Evolutionary conservation across 1,140 invertebrate species (phyloP).

Genomic region (Heliconius melpomene): DNA sequence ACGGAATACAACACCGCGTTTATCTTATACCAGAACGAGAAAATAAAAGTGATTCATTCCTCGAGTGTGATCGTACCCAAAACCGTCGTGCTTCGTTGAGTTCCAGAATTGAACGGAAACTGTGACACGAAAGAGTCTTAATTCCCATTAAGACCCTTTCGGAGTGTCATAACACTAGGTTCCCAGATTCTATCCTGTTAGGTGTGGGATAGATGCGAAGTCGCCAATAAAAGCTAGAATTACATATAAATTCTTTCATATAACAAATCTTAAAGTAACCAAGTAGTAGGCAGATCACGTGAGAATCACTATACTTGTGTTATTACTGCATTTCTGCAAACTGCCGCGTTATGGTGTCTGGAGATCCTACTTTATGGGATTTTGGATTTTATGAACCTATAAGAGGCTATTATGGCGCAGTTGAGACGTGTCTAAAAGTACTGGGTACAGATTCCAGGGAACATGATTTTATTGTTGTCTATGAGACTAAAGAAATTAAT

Average conservation of each 20-base stretch:
- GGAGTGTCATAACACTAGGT: background rate
- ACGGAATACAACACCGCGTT: no score
- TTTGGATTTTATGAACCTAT: conserved; percentile 1
- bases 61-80: no score
- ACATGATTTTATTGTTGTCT: background rate
- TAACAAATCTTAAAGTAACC: conserved; percentile 22
- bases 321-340: conserved; percentile 17
- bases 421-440: background rate
- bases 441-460: background rate
- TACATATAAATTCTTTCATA: conserved; percentile 8
- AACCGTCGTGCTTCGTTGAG: no score
- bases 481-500: background rate
- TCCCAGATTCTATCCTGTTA: background rate
- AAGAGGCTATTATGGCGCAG: background rate
- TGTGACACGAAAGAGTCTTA: background rate
- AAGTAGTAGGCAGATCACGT: conserved; percentile 28
- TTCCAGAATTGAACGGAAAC: background rate
- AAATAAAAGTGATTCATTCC: no score
- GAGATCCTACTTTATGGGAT: conserved; percentile 17
- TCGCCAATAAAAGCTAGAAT: background rate
- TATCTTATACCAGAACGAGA: no score
- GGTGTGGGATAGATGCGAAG: background rate
- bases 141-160: no score
- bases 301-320: conserved; percentile 18
- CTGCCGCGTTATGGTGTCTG: conserved; percentile 15